Evolutionary conservation across 2,888 invertebrate species (phyloP), one percentile per base, ranked within the genome.

Genomic region (Cyrtodaria siliqua): DNA sequence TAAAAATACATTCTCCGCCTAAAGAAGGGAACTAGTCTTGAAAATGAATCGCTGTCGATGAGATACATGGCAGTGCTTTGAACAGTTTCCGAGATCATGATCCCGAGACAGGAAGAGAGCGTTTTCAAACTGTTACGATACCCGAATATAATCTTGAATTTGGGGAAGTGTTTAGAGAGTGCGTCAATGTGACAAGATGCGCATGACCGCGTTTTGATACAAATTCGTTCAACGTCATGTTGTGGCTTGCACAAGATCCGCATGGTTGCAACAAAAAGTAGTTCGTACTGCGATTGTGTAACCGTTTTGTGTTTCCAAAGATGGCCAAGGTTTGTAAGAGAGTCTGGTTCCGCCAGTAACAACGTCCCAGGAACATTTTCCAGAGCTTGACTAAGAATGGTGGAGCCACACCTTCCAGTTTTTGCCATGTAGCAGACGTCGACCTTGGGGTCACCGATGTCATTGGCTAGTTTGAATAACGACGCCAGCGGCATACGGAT

Each of bases 331-430:
- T 80, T 80, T 18, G 82, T 81, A 2, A 83, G 26, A 20, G 74
- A 74, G 55, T 86, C 86, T 2, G 84, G 84, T 53, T 87, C 87
- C 1, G 79, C 69, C n/a, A 79, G 55, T 12, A 82, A 40, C 0
- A 82, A 50, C 0, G 77, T 77, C 2, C 80, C 80, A 18, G 85
- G 83, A 18, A 85, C 66, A 2, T 63, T 55, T 47, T 85, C 87
- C 20, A 87, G 68, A 9, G 83, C 77, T 38, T 87, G 84, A 2
- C 67, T 38, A 18, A 87, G 57, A 24, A 85, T 24, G 8, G 86
- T 86, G 9, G 85, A 85, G 3, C 86, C 87, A 67, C 87, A 87
- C 20, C 87, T 72, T 0, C 87, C 86, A 2, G 82, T 85, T 55
- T 78, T 85, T n/a, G 83, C 78, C 72, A 80, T n/a, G 72, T 73